These are phyloP conservation scores for Sapayoa aenigma DNA, from an alignment of 2,113 vertebrate genomes.

Conservation along the genomic window DNA sequence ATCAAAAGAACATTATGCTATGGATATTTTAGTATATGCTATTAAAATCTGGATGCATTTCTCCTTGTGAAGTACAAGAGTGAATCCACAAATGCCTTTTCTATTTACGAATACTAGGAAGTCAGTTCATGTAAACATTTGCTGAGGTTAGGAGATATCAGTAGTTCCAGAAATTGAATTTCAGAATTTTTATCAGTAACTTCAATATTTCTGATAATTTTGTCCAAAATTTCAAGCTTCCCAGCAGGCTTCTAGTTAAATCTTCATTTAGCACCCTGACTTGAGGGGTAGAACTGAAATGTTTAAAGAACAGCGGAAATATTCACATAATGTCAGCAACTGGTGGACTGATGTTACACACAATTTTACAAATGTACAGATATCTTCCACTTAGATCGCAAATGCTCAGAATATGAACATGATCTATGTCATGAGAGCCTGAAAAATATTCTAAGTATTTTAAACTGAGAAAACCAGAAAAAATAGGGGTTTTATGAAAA, in stretches of 20 bases:
- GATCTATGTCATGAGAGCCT: background rate
- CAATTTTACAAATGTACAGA: background rate
- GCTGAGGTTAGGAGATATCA: background rate
- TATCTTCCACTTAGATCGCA: background rate
- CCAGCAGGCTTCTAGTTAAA: background rate
- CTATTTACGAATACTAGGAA: background rate
- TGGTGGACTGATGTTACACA: background rate
- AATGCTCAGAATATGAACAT: background rate
- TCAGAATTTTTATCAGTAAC: background rate
- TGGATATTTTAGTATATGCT: background rate
- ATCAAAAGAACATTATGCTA: background rate
- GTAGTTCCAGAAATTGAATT: background rate
- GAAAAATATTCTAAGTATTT: background rate
- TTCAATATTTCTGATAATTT: background rate
- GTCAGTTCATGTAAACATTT: background rate
- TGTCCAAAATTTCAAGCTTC: background rate
- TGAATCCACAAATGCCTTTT: background rate
- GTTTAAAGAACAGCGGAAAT: background rate
- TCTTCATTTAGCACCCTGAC: background rate
- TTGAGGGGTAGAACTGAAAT: background rate
- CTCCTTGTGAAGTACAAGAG: background rate
- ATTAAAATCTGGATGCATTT: background rate
- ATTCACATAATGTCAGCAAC: background rate
- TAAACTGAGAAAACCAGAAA: background rate
- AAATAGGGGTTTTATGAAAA: constrained; percentile 23